Evolutionary conservation across 2,888 invertebrate species (phyloP).

Genomic region (Hirtodrosophila histrioides): DNA sequence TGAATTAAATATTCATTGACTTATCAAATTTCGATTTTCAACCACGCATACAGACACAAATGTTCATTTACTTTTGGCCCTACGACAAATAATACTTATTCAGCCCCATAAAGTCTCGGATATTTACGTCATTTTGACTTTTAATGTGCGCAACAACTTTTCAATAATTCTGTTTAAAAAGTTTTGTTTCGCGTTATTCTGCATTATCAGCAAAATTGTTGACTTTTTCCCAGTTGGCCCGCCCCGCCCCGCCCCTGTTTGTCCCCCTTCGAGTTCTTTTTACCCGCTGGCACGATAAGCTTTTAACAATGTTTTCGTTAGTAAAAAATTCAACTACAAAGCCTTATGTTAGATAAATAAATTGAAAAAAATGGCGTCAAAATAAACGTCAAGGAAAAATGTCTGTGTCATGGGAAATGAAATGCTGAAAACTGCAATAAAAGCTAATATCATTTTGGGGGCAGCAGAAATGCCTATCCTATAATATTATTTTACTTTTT

Average conservation of each 20-base stretch:
- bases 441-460: background rate
- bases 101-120: background rate
- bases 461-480: background rate
- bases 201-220: constrained; percentile 60
- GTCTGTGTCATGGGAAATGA: constrained; percentile 6
- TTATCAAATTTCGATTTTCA: constrained; percentile 6
- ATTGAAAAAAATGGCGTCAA: constrained; percentile 11
- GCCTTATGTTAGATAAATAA: constrained; percentile 47
- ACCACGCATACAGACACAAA: background rate
- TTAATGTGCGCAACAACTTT: constrained; percentile 27
- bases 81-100: constrained; percentile 7
- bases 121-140: constrained; percentile 16
- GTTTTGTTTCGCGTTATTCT: constrained; percentile 21
- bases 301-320: constrained; percentile 27
- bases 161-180: constrained; percentile 38
- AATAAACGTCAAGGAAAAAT: constrained; percentile 7
- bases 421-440: constrained; percentile 16
- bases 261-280: constrained; percentile 1
- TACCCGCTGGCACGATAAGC: constrained; percentile 49
- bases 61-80: constrained; percentile 15
- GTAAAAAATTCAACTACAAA: constrained; percentile 15
- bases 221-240: constrained; percentile 26
- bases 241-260: background rate
- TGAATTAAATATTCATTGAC: constrained; percentile 3
- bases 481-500: background rate